Percentiles rank a stretch among this genome's conserved stretches.
phyloP scores from a whole-genome alignment of 2,113 vertebrate genomes.

The Elaphurus davidianus region DNA sequence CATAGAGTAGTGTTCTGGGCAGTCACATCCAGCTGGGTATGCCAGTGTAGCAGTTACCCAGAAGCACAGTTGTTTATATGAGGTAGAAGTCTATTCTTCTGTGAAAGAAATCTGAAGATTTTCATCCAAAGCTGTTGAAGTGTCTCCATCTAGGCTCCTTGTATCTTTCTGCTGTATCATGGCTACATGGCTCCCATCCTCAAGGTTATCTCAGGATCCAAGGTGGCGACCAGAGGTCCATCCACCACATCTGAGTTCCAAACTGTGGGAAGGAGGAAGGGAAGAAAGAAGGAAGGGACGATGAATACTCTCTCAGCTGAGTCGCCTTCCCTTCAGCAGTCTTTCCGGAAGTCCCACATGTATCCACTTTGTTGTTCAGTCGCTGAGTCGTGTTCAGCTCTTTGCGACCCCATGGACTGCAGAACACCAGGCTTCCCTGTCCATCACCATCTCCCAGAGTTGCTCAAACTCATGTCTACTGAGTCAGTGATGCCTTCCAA shows the following conservation, averaged over 20 bases:
- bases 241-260: not conserved
- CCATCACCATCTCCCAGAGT: not conserved
- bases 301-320: not conserved
- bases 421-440: not conserved
- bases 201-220: not conserved
- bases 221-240: not conserved
- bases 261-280: not conserved
- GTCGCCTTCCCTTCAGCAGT: not conserved
- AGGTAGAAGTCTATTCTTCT: not conserved
- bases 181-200: not conserved
- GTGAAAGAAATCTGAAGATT: not conserved
- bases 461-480: not conserved
- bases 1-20: not conserved
- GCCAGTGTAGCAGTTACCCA: not conserved
- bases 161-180: not conserved
- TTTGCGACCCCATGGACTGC: not conserved
- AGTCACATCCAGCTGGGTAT: not conserved
- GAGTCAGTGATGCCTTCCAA: not conserved
- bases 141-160: too few relatives aligned
- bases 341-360: not conserved
- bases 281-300: not conserved
- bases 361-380: not conserved
- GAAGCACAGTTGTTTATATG: not conserved
- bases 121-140: not conserved
- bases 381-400: not conserved